Percentiles rank a stretch among this genome's conserved stretches.
Conservation (phyloP, 2,797 vertebrate species). For the Characodon lateralis region DNA sequence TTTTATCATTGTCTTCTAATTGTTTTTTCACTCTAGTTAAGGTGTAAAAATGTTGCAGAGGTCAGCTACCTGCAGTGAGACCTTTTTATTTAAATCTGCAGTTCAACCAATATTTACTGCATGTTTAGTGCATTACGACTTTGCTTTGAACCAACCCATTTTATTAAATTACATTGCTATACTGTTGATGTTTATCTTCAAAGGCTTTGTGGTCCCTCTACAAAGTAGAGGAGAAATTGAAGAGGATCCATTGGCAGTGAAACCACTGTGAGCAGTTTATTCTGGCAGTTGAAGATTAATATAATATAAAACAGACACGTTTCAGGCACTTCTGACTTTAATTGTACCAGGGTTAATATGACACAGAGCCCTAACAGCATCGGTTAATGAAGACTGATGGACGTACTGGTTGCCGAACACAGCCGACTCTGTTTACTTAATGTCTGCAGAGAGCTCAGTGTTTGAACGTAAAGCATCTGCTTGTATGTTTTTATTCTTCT, state of each 20-base stretch:
- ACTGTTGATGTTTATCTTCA: constrained; percentile 17
- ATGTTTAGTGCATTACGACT: not conserved
- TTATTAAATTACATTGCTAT: constrained; percentile 1
- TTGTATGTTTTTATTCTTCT: not conserved
- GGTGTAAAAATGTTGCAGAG: not conserved
- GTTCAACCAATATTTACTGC: not conserved
- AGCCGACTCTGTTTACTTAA: constrained; percentile 12
- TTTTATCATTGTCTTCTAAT: constrained; percentile 22
- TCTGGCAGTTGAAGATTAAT: constrained; percentile 15
- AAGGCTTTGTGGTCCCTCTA: constrained; percentile 8
- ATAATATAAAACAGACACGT: constrained; percentile 34
- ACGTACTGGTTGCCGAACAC: not conserved
- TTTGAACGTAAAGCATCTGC: not conserved
- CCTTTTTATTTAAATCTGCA: not conserved
- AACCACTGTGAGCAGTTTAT: constrained; percentile 13
- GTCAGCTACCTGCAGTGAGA: not conserved
- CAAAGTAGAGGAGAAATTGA: constrained; percentile 16
- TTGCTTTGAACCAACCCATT: not conserved
- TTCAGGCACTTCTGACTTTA: constrained; percentile 23
- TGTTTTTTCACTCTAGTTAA: not conserved
- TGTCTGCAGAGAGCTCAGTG: not conserved
- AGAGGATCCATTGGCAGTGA: not conserved
- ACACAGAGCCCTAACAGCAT: constrained; percentile 12
- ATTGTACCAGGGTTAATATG: constrained; percentile 11
- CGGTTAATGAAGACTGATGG: constrained; percentile 3